Base-by-base conservation (phyloP, 2,888 invertebrate genomes). In the Bellardia pandia region DNA sequence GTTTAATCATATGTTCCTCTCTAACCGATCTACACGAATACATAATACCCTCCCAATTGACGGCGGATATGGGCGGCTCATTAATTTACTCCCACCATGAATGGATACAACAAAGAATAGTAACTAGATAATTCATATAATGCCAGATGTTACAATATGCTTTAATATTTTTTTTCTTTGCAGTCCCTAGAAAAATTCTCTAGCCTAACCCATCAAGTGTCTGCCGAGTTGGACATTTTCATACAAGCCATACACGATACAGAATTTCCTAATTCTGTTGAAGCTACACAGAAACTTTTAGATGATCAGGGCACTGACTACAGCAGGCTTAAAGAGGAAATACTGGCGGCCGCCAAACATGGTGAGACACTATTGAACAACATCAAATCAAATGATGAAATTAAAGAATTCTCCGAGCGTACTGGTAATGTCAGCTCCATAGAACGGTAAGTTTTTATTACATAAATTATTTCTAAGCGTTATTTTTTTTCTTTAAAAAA, bases 61-160 rank as follows among this genome's bases (percentile, higher is more conserved):
- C 98, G 0, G 95, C 96, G 45, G 99, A 99, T 92, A 95, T 99
- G 86, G 98, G 98, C 3, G 99, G 99, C 1, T 95, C 96, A 88
- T 94, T 99, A 89, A 96, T 96, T 87, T 99, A 98, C 94, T 97
- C 97, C 90, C 98, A 99, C 93, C 96, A 97, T 81, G 98, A 98
- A 92, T 99, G 99, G 99, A 98, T 99, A 92, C 97, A 98, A 91
- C 98, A 99, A 93, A 95, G 99, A 94, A 97, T 98, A 94, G 99
- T 72, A 72, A 78, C 13, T 62, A 14, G 1, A 45, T 23, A 23
- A n/a, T 33, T 6, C 4, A 16, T 16, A n/a, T 3, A 8, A 16
- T 56, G 23, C 0, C 8, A 7, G 9, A 23, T 23, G 3, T 16
- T 56, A 1, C 1, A 56, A 51, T 14, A 51, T 13, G n/a, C 13